Evolutionary conservation across 2,113 vertebrate species (phyloP), one percentile per base, ranked within the genome.

Genomic region (Picathartes gymnocephalus): DNA sequence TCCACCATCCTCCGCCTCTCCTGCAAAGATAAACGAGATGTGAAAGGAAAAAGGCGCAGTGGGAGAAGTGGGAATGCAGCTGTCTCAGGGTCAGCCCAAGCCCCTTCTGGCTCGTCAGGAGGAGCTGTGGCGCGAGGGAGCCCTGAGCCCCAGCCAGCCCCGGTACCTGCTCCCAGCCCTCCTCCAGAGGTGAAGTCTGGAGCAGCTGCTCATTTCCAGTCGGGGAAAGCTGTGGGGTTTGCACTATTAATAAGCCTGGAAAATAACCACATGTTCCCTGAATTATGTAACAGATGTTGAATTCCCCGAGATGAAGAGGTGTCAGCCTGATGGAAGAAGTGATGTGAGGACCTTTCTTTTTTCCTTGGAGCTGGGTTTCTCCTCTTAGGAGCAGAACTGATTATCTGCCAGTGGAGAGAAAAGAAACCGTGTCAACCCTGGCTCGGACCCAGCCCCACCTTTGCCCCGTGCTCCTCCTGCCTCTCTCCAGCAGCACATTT

Each of bases 231-330:
- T 62, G 64, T 62, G 27, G 64, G 42, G 15, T 84, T 74, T 71
- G 90, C 81, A 85, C 92, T 97, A 95, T 94, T 95, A 96, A 95
- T 96, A 96, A 92, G 80, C 68, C 68, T 96, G 92, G 95, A 93
- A 96, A 95, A 92, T 78, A 92, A 92, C 90, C 96, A 94, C 90
- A 88, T 83, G 86, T 93, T 96, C 76, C 72, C 86, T 94, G 88
- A 94, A 17, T 86, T 86, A 68, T 92, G 72, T 80, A 96, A 74
- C 95, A 97, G 96, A 94, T 96, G 94, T 96, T 83, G 15, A 93
- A 90, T 81, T 95, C 93, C 40, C 76, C 14, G 17, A 40, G 76
- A 93, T 90, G 92, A 96, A 93, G 94, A 96, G 90, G 94, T 96
- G 96, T 96, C 93, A 90, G 93, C 76, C 94, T 78, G 87, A 78